Evolutionary conservation across 53 echinoderm and acorn worm species (phyloP), one percentile per base, ranked within the genome.

Genomic region (Hippasteria phrygiana): DNA sequence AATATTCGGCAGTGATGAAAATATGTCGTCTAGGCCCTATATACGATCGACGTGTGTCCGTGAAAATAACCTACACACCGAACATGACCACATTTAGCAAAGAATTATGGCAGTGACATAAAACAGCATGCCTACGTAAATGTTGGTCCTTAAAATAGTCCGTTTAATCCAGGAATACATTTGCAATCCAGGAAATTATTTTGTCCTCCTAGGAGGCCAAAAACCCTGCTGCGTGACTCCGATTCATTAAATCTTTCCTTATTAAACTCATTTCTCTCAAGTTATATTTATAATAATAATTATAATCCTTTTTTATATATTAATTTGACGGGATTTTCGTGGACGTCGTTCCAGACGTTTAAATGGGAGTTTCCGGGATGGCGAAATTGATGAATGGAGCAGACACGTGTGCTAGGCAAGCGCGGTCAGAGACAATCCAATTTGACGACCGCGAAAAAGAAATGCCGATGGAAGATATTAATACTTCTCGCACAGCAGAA

Each of bases 401-500:
- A 26, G n/a, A 59, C 1, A 22, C 22, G 26, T 2, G 26, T 3
- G 7, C 26, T 6, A 24, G n/a, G 24, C n/a, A 26, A 0, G 59
- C 7, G 26, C 22, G 7, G 59, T 22, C 59, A 59, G 26, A 59
- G 59, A 59, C 2, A 24, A 24, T 59, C 26, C 20, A 59, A 24
- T 24, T 16, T 59, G 59, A 59, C 59, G 59, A 59, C 59, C 26
- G n/a, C 7, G 59, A 59, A 4, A 24, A 26, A 59, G 8, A 59
- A 14, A 24, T 24, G 26, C 3, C n/a, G 4, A 24, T 17, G n/a
- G 26, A n/a, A n/a, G 59, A 59, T 59, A 18, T 59, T 8, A 34
- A 73, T 62, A 43, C 24, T 82, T 33, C 64, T 34, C 38, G 42
- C 64, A 17, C 66, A 43, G 45, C 66, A 46, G 43, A 62, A 45